A percentile compares a stretch with the other conserved stretches of the same genome.
Conservation (phyloP, 2,888 invertebrate species). For the Sclerodermus sp. region DNA sequence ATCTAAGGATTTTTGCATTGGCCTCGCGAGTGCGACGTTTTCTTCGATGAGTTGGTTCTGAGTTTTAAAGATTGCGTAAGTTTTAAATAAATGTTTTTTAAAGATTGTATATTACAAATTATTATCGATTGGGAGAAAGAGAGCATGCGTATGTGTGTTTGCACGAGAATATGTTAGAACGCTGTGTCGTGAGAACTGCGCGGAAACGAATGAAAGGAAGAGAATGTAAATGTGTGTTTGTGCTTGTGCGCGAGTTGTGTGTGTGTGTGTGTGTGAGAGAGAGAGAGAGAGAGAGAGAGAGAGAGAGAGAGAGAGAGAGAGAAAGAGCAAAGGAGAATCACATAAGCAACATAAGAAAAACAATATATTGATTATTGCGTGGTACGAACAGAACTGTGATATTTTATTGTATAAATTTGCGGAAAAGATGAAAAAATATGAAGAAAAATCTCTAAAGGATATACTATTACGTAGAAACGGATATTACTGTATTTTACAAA, state of each 20-base stretch:
- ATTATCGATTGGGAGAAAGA: conserved; percentile 9
- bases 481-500: conserved; percentile 52
- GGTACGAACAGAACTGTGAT: conserved; percentile 59
- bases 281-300: conserved; percentile 2
- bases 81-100: too few relatives aligned
- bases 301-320: conserved; percentile 11
- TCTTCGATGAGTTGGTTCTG: too few relatives aligned
- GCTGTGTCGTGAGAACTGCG: not conserved
- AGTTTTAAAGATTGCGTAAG: too few relatives aligned
- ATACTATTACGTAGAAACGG: conserved; percentile 37
- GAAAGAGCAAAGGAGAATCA: not conserved
- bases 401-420: conserved; percentile 56
- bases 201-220: not conserved
- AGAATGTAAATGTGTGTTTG: too few relatives aligned
- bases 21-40: too few relatives aligned
- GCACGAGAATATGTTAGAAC: too few relatives aligned
- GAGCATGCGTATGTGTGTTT: conserved; percentile 2
- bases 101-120: too few relatives aligned
- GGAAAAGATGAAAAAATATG: conserved; percentile 30
- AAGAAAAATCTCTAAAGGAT: conserved; percentile 37
- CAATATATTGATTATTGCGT: conserved; percentile 50
- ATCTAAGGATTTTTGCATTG: too few relatives aligned
- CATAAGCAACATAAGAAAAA: conserved; percentile 36
- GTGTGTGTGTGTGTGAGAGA: too few relatives aligned
- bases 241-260: too few relatives aligned